These are phyloP conservation scores for Uloborus plumipes DNA, from an alignment of 2,888 invertebrate genomes.

Conservation along the genomic window DNA sequence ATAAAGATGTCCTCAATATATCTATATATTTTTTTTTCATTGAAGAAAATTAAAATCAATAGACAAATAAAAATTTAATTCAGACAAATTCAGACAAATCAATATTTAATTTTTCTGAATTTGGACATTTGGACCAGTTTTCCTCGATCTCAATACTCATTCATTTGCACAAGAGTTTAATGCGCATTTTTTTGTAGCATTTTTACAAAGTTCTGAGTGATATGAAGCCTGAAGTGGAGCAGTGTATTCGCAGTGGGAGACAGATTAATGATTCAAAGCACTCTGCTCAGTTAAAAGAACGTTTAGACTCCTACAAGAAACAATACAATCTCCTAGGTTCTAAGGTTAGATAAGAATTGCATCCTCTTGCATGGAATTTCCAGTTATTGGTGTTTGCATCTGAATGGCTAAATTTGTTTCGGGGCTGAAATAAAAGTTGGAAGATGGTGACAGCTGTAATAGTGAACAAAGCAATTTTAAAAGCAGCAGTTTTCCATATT, in stretches of 20 bases:
- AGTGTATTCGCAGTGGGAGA: conserved; percentile 84
- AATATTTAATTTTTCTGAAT: too few relatives aligned
- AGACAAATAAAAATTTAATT: too few relatives aligned
- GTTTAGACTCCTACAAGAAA: conserved; percentile 85
- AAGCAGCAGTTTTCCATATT: too few relatives aligned
- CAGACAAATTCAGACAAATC: too few relatives aligned
- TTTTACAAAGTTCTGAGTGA: conserved; percentile 88
- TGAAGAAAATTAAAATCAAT: too few relatives aligned
- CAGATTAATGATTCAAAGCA: conserved; percentile 83
- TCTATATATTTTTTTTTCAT: too few relatives aligned
- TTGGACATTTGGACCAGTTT: too few relatives aligned
- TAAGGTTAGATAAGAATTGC: conserved; percentile 69
- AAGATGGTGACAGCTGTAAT: neutral
- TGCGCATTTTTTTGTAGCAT: conserved; percentile 75
- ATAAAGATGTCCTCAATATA: too few relatives aligned
- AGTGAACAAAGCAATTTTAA: neutral
- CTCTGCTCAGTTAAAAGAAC: conserved; percentile 78
- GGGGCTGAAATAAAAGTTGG: neutral
- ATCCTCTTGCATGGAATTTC: conserved; percentile 60
- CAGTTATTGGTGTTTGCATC: conserved; percentile 45
- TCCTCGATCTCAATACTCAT: too few relatives aligned
- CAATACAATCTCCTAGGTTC: conserved; percentile 81
- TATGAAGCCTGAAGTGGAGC: conserved; percentile 87
- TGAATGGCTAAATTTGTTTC: conserved; percentile 18
- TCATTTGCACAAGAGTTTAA: too few relatives aligned